These are phyloP conservation scores for Acholoe squamosa DNA, from an alignment of 2,888 invertebrate genomes.

Conservation along the genomic window DNA sequence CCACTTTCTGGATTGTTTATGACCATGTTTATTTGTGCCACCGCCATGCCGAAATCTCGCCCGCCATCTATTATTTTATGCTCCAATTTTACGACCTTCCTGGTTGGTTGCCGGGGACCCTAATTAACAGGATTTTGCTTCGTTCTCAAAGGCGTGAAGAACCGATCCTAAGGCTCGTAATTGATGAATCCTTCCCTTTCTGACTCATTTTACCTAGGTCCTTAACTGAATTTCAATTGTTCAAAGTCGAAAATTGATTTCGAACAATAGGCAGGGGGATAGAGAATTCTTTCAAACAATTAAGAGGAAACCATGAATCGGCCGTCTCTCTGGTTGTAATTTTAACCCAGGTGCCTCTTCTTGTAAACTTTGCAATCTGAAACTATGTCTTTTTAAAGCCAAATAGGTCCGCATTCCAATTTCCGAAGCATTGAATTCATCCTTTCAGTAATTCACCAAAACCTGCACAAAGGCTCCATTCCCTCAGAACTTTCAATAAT, in stretches of 20 bases:
- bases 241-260: not conserved
- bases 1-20: constrained; percentile 1
- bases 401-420: not conserved
- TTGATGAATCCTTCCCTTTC: not conserved
- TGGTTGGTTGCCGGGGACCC: not conserved
- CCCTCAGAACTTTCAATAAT: no score
- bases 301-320: not conserved
- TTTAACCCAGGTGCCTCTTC: not conserved
- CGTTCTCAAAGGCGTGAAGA: not conserved
- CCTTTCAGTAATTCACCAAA: not conserved
- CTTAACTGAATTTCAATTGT: not conserved
- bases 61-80: not conserved
- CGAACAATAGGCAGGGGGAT: not conserved
- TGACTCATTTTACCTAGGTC: not conserved
- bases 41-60: not conserved
- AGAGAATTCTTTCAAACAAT: not conserved
- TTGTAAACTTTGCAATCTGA: not conserved
- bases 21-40: not conserved
- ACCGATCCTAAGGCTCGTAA: not conserved
- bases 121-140: constrained; percentile 10
- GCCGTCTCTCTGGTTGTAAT: not conserved
- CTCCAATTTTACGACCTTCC: not conserved
- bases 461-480: not conserved
- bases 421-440: constrained; percentile 6
- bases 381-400: not conserved